Percentiles rank a stretch among this genome's conserved stretches.
Evolutionary conservation across 2,113 vertebrate genomes (phyloP).

Genomic region (Apus apus): DNA sequence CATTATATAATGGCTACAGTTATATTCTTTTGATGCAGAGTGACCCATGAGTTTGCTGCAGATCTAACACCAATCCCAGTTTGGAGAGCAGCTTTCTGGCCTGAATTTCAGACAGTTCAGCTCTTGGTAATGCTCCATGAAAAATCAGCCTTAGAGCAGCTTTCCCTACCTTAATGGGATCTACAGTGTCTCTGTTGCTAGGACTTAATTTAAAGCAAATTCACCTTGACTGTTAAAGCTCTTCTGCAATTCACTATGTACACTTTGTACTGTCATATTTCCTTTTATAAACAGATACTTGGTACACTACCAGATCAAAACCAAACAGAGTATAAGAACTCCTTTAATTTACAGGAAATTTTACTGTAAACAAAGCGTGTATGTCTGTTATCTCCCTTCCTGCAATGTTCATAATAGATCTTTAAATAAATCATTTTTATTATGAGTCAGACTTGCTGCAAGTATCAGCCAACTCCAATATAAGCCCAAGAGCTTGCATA

Average conservation of each 20-base stretch:
- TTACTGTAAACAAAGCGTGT: slow-evolving; percentile 7
- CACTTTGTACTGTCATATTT: not conserved
- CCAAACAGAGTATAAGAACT: slow-evolving; percentile 41
- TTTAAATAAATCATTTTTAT: slow-evolving; percentile 56
- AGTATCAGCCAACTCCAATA: slow-evolving; percentile 15
- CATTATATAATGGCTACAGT: not conserved
- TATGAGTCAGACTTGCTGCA: slow-evolving; percentile 22
- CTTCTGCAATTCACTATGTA: slow-evolving; percentile 12
- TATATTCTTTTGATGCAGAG: not conserved
- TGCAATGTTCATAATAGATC: slow-evolving; percentile 51
- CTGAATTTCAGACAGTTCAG: not conserved
- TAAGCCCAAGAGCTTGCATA: not conserved
- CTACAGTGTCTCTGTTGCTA: not conserved
- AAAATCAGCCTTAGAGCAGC: not conserved
- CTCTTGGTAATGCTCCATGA: not conserved
- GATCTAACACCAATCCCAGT: not conserved
- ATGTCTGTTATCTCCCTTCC: slow-evolving; percentile 54
- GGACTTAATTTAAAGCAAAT: slow-evolving; percentile 30
- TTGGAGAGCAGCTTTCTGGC: not conserved
- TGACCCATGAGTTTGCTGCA: not conserved
- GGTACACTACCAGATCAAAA: slow-evolving; percentile 48
- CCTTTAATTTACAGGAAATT: slow-evolving; percentile 51
- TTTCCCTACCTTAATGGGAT: not conserved
- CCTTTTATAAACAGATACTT: slow-evolving; percentile 58
- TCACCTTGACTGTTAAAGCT: slow-evolving; percentile 7